phyloP scores from a whole-genome alignment of 2,113 vertebrate genomes.

The Toxotes chatareus region DNA sequence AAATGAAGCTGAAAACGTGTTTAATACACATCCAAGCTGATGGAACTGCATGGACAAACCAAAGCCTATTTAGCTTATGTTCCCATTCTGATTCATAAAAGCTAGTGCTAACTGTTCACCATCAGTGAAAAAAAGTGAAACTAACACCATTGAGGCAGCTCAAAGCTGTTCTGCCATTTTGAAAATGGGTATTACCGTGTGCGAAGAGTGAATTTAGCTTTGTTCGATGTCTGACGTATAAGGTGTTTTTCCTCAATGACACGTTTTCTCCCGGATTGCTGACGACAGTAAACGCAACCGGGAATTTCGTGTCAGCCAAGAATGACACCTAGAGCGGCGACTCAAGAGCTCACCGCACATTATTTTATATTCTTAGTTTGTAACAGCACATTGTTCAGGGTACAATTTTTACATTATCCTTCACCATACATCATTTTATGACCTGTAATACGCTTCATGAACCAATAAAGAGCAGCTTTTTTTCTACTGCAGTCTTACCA shows the following conservation, averaged over 20 bases:
- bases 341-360: background rate
- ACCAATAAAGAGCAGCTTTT: background rate
- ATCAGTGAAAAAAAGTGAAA: slow-evolving; percentile 40
- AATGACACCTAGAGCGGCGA: slow-evolving; percentile 81
- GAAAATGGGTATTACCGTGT: background rate
- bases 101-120: background rate
- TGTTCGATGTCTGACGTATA: background rate
- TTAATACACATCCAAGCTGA: slow-evolving; percentile 10
- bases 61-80: background rate
- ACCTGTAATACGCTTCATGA: background rate
- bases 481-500: background rate
- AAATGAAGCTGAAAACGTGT: slow-evolving; percentile 27
- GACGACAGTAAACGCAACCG: slow-evolving; percentile 87
- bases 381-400: background rate
- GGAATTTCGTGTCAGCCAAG: slow-evolving; percentile 98
- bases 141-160: background rate
- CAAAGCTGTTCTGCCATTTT: background rate
- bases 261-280: slow-evolving; percentile 99
- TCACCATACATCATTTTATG: background rate
- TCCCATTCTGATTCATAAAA: background rate
- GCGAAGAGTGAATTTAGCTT: background rate
- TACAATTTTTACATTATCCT: background rate
- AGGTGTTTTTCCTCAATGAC: slow-evolving; percentile 94
- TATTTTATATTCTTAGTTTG: background rate
- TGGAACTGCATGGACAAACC: slow-evolving; percentile 5